These are phyloP conservation scores for Drosophila micromelanica DNA, from an alignment of 1,140 invertebrate species.

Conservation along the genomic window DNA sequence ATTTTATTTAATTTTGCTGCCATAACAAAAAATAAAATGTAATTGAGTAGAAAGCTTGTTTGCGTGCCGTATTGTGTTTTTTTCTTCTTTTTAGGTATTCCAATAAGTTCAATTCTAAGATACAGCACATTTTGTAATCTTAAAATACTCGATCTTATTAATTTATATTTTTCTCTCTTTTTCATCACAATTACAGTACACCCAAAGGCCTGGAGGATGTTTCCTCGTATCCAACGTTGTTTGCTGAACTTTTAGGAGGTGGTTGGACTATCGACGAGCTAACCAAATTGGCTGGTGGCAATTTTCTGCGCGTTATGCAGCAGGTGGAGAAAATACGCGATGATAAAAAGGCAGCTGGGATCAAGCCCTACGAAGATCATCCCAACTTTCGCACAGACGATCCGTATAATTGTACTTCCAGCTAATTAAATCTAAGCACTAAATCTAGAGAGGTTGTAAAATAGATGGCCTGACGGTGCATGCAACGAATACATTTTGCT, in stretches of 20 bases:
- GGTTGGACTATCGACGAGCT: slow-evolving; percentile 93
- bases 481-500: slow-evolving; percentile 47
- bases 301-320: slow-evolving; percentile 91
- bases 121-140: neutral
- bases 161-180: neutral
- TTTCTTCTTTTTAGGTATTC: neutral
- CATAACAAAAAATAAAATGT: slow-evolving; percentile 36
- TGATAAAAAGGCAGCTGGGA: slow-evolving; percentile 70
- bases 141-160: neutral
- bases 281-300: slow-evolving; percentile 94
- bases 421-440: slow-evolving; percentile 68
- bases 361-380: slow-evolving; percentile 82
- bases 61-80: neutral
- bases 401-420: slow-evolving; percentile 83
- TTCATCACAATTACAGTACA: too few relatives aligned
- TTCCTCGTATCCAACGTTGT: slow-evolving; percentile 94
- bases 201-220: slow-evolving; percentile 95
- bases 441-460: slow-evolving; percentile 65
- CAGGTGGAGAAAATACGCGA: slow-evolving; percentile 85
- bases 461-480: slow-evolving; percentile 38
- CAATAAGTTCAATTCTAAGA: neutral
- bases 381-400: slow-evolving; percentile 83
- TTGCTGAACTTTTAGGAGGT: slow-evolving; percentile 92
- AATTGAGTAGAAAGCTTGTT: slow-evolving; percentile 34
- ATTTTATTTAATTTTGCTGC: slow-evolving; percentile 41